These are phyloP conservation scores for Muricea muricata DNA, from an alignment of 92 coral and sea anemone species.

Conservation along the genomic window DNA sequence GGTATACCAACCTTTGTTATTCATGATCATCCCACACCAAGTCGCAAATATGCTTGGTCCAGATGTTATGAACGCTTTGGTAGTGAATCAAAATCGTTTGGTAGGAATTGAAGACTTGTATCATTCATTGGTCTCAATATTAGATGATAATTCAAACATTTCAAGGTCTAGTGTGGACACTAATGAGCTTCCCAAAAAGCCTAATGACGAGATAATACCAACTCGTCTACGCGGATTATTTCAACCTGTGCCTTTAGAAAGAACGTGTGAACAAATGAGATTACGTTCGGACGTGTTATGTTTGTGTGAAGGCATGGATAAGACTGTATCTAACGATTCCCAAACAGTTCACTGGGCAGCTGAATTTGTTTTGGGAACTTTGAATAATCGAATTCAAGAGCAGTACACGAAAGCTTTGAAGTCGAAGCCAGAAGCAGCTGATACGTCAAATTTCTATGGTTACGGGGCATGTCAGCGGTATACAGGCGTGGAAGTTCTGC, in stretches of 20 bases:
- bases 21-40: constrained; percentile 84
- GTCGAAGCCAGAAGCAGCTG: not conserved
- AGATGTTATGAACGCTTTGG: constrained; percentile 69
- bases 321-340: constrained; percentile 72
- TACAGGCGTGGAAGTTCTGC: constrained; percentile 71
- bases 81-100: constrained; percentile 78
- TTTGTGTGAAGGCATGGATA: constrained; percentile 87
- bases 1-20: constrained; percentile 83
- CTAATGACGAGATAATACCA: too few species aligned
- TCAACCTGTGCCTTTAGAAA: constrained; percentile 73
- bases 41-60: constrained; percentile 76
- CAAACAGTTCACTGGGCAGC: constrained; percentile 76
- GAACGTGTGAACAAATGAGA: constrained; percentile 84
- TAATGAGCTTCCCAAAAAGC: not conserved
- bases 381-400: constrained; percentile 78
- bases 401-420: constrained; percentile 63
- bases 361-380: constrained; percentile 80
- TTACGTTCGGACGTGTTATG: constrained; percentile 79
- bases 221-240: constrained; percentile 64
- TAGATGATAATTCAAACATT: not conserved
- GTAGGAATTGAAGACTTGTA: constrained; percentile 78
- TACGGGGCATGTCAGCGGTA: constrained; percentile 91
- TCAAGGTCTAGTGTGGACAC: not conserved
- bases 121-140: constrained; percentile 61
- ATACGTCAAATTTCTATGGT: constrained; percentile 44